Percentiles rank a stretch among this genome's conserved stretches.
phyloP scores from a whole-genome alignment of 2,888 invertebrate genomes.

The Notodonta dromedarius region DNA sequence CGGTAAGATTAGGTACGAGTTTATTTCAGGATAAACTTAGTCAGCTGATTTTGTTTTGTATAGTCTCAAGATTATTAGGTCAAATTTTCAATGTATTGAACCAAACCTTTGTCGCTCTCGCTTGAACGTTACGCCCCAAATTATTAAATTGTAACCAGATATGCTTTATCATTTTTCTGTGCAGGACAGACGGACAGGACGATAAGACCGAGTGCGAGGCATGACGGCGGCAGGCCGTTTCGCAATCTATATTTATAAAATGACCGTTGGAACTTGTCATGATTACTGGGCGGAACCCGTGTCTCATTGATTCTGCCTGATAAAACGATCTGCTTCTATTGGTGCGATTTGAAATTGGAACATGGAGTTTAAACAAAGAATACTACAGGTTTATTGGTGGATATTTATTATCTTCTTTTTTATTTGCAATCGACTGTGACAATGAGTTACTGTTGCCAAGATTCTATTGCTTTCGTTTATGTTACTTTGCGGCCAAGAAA shows the following conservation, averaged over 20 bases:
- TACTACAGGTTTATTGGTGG: background rate
- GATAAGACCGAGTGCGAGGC: constrained; percentile 60
- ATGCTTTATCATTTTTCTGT: constrained; percentile 77
- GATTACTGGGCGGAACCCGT: constrained; percentile 16
- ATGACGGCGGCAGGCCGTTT: constrained; percentile 47
- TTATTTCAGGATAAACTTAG: too few species aligned
- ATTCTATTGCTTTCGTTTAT: too few species aligned
- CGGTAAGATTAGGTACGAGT: too few species aligned
- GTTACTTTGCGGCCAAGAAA: too few species aligned
- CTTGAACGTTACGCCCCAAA: constrained; percentile 37
- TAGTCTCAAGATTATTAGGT: too few species aligned
- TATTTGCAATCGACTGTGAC: background rate
- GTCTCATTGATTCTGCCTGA: constrained; percentile 9
- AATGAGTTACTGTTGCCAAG: too few species aligned
- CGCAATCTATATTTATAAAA: constrained; percentile 49
- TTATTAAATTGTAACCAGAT: constrained; percentile 73
- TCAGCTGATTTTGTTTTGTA: too few species aligned
- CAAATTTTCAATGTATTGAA: too few species aligned
- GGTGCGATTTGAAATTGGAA: constrained; percentile 10
- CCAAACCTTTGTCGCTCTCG: constrained; percentile 20
- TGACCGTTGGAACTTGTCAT: constrained; percentile 15
- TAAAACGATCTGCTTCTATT: constrained; percentile 15
- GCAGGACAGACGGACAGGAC: constrained; percentile 61
- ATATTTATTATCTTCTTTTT: background rate
- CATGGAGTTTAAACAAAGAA: constrained; percentile 1